phyloP scores from a whole-genome alignment of 2,797 vertebrate genomes.

The Lepidocolaptes lacrymiger region DNA sequence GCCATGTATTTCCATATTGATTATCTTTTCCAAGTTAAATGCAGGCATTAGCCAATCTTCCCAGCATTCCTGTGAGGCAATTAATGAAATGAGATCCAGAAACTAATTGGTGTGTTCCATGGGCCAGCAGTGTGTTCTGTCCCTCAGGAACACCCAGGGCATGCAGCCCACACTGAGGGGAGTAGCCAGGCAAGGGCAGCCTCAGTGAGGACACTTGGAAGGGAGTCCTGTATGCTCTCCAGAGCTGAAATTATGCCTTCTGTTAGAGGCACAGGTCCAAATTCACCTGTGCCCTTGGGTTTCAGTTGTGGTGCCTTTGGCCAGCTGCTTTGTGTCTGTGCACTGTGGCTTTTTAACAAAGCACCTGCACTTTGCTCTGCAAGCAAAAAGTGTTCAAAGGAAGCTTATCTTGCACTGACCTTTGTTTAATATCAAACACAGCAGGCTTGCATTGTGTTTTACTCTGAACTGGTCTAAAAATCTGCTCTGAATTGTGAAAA shows the following conservation, averaged over 20 bases:
- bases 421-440: not conserved
- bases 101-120: not conserved
- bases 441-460: not conserved
- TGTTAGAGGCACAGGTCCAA: not conserved
- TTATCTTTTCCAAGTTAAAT: not conserved
- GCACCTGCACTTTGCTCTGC: not conserved
- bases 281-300: not conserved
- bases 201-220: not conserved
- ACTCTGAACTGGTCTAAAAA: not conserved
- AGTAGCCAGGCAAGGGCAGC: not conserved
- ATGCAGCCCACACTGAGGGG: not conserved
- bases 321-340: not conserved
- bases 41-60: not conserved
- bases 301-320: not conserved
- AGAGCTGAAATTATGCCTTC: not conserved
- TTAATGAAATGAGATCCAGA: not conserved
- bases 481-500: not conserved
- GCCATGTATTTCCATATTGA: fast-evolving
- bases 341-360: not conserved
- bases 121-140: fast-evolving
- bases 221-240: not conserved
- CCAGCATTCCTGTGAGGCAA: not conserved
- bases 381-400: not conserved
- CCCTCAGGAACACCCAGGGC: not conserved
- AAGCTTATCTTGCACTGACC: not conserved